Evolutionary conservation across 2,888 invertebrate species (phyloP).

Genomic region (Ophion ellenae): DNA sequence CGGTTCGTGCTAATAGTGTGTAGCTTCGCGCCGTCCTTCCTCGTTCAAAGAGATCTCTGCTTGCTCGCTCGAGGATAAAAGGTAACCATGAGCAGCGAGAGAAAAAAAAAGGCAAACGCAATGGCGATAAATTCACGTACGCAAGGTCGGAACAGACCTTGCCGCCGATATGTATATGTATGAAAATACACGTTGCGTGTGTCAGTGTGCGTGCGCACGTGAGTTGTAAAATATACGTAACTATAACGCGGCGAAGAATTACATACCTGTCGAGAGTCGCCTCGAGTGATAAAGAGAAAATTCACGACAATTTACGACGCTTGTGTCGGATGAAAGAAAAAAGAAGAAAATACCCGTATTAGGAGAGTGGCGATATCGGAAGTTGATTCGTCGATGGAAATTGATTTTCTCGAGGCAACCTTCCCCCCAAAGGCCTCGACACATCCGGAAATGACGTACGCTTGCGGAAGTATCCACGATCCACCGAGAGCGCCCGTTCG

Average conservation of each 20-base stretch:
- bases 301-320: constrained; percentile 40
- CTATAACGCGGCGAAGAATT: constrained; percentile 33
- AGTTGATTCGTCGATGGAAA: constrained; percentile 48
- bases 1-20: constrained; percentile 26
- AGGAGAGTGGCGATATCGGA: constrained; percentile 45
- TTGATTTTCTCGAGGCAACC: constrained; percentile 50
- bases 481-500: background rate
- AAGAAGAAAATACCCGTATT: constrained; percentile 17
- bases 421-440: constrained; percentile 25
- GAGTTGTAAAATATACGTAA: constrained; percentile 45
- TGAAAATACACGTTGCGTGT: constrained; percentile 1
- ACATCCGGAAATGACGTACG: constrained; percentile 31
- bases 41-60: constrained; percentile 59
- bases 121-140: constrained; percentile 77
- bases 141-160: constrained; percentile 72
- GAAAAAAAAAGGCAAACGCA: constrained; percentile 37
- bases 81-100: constrained; percentile 61
- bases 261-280: constrained; percentile 28
- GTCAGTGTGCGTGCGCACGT: background rate
- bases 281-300: constrained; percentile 47
- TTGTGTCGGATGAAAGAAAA: background rate
- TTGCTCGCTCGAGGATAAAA: constrained; percentile 61
- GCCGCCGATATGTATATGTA: constrained; percentile 2
- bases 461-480: background rate
- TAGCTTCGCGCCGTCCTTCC: constrained; percentile 69